phyloP scores from a whole-genome alignment of 2,113 vertebrate genomes.

The Alaudala cheleensis region DNA sequence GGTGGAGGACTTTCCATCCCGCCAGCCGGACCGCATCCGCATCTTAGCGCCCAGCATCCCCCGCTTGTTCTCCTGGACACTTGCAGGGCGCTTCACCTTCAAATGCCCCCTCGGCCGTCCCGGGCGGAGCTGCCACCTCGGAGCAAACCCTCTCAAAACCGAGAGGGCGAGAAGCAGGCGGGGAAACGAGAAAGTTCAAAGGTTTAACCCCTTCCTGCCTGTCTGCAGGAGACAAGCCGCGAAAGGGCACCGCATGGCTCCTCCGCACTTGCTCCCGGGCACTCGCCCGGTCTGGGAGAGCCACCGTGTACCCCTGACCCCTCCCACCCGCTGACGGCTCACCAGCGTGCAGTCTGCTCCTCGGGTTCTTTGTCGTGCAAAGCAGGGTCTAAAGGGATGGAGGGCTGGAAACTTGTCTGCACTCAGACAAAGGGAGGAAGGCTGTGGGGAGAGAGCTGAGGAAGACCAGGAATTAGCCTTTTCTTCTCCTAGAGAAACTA shows the following conservation, averaged over 20 bases:
- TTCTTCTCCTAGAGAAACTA: background rate
- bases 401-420: background rate
- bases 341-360: background rate
- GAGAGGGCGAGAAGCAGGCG: background rate
- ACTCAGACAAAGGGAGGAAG: background rate
- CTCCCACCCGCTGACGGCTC: accelerated
- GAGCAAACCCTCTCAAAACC: background rate
- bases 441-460: background rate
- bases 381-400: background rate
- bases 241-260: background rate
- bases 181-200: background rate
- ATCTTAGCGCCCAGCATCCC: background rate
- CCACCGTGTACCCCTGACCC: background rate
- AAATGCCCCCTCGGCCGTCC: constrained; percentile 18
- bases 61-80: background rate
- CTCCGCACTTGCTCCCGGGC: background rate
- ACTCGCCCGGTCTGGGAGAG: background rate
- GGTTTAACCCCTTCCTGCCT: background rate
- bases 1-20: background rate
- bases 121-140: background rate
- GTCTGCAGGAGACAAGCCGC: background rate
- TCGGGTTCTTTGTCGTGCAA: background rate
- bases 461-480: background rate
- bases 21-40: background rate
- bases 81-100: constrained; percentile 41